These are phyloP conservation scores for Lathamus discolor DNA, from an alignment of 2,113 vertebrate genomes.

Conservation along the genomic window DNA sequence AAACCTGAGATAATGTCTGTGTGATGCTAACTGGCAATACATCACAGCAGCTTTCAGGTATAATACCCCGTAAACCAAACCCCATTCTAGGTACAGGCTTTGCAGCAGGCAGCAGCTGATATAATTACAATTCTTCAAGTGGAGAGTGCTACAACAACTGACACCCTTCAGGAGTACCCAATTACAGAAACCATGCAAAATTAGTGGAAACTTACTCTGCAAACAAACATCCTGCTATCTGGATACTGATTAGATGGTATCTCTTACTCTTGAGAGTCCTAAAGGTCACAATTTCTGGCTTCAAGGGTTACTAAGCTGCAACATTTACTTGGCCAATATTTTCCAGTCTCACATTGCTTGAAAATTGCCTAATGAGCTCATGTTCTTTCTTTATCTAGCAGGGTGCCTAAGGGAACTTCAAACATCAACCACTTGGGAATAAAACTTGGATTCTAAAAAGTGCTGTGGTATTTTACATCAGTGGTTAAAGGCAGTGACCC, in stretches of 20 bases:
- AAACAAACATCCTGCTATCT: constrained; percentile 64
- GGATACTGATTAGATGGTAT: constrained; percentile 64
- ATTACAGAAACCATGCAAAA: constrained; percentile 50
- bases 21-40: background rate
- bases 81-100: background rate
- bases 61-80: background rate
- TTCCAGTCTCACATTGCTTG: constrained; percentile 60
- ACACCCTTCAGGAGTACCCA: constrained; percentile 1
- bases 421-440: constrained; percentile 35
- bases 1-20: background rate
- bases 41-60: background rate
- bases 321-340: constrained; percentile 64
- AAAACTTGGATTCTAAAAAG: background rate
- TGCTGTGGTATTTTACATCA: background rate
- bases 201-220: constrained; percentile 63
- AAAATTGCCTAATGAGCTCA: constrained; percentile 60
- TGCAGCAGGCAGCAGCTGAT: background rate
- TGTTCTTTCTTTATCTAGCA: constrained; percentile 55
- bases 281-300: constrained; percentile 68
- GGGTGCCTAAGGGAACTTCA: constrained; percentile 41
- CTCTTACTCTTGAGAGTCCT: constrained; percentile 50
- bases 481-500: background rate
- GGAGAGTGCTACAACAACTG: background rate
- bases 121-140: background rate
- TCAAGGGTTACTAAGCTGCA: constrained; percentile 66